These are phyloP conservation scores for Cephus cinctus DNA, from an alignment of 1,140 invertebrate genomes.

Conservation along the genomic window DNA sequence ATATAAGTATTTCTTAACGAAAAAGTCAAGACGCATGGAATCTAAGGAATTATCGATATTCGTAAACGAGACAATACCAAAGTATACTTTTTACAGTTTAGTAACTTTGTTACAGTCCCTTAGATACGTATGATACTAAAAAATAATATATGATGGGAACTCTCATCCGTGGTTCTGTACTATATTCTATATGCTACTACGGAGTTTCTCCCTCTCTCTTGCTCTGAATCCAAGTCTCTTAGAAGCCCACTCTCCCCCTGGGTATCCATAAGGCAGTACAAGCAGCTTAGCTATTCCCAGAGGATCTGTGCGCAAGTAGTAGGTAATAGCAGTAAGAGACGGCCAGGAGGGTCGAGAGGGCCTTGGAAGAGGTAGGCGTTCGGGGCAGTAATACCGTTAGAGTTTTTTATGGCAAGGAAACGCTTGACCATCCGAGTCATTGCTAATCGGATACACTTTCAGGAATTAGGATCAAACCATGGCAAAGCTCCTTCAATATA, in stretches of 20 bases:
- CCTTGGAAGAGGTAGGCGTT: neutral
- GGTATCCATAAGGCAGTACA: constrained; percentile 13
- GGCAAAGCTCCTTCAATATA: constrained; percentile 15
- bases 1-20: too few relatives aligned
- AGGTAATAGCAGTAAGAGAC: constrained; percentile 1
- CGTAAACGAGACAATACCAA: too few relatives aligned
- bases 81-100: too few relatives aligned
- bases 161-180: too few relatives aligned
- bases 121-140: too few relatives aligned
- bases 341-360: neutral
- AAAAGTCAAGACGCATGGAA: too few relatives aligned
- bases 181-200: too few relatives aligned
- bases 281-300: constrained; percentile 14
- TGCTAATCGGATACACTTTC: constrained; percentile 22
- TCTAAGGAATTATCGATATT: too few relatives aligned
- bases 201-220: neutral
- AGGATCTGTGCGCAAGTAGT: neutral
- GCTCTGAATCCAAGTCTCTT: neutral
- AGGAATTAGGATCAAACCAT: constrained; percentile 8
- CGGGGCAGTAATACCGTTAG: too few relatives aligned
- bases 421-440: constrained; percentile 13
- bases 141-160: too few relatives aligned
- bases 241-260: constrained; percentile 2
- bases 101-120: too few relatives aligned
- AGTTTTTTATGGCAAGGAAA: constrained; percentile 6